phyloP scores from a whole-genome alignment of 2,113 vertebrate species.

The Capra hircus region DNA sequence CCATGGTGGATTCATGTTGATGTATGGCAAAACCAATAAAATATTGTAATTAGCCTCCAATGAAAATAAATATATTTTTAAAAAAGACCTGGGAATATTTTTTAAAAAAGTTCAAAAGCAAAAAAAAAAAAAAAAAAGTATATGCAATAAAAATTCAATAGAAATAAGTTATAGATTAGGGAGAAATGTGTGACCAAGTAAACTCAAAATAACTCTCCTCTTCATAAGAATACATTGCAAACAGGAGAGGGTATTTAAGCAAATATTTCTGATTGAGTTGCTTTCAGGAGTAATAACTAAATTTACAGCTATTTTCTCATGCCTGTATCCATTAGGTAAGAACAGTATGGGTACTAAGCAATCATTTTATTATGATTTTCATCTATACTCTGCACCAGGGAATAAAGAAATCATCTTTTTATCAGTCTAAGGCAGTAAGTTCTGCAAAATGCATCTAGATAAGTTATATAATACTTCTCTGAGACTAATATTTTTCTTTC shows the following conservation, averaged over 20 bases:
- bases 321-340: neutral
- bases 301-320: neutral
- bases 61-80: too few relatives aligned
- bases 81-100: too few relatives aligned
- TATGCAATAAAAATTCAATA: neutral
- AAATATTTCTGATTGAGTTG: neutral
- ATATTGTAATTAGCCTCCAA: too few relatives aligned
- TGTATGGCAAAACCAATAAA: too few relatives aligned
- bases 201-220: neutral
- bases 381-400: neutral
- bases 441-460: neutral
- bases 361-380: neutral
- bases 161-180: neutral
- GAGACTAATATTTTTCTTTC: neutral
- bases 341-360: neutral
- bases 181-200: neutral
- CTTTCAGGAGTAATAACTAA: neutral
- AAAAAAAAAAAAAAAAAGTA: neutral
- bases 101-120: too few relatives aligned
- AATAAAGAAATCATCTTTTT: neutral
- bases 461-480: neutral
- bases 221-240: neutral
- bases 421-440: neutral
- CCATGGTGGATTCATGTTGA: fast-evolving
- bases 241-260: neutral